These are phyloP conservation scores for Eurois occulta DNA, from an alignment of 2,888 invertebrate genomes.

Conservation along the genomic window DNA sequence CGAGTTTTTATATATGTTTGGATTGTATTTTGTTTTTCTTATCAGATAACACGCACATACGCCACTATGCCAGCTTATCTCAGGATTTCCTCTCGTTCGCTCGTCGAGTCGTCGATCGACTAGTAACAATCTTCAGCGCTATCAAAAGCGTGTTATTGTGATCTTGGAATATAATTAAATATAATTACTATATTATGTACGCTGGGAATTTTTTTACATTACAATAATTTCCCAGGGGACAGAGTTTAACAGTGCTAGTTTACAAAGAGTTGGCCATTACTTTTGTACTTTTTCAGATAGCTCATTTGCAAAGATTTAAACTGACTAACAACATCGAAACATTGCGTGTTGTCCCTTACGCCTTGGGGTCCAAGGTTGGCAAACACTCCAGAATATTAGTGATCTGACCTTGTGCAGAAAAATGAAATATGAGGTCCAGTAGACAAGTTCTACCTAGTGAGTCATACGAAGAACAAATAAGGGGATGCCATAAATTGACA, in stretches of 20 bases:
- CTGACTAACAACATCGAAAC: conserved; percentile 11
- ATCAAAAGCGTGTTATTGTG: conserved; percentile 48
- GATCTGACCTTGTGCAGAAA: not conserved
- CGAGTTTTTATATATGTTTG: conserved; percentile 51
- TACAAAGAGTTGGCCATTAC: conserved; percentile 27
- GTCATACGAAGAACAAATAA: not conserved
- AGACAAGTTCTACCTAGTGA: not conserved
- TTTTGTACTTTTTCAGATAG: conserved; percentile 16
- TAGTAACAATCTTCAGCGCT: conserved; percentile 43
- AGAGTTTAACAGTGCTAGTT: conserved; percentile 40
- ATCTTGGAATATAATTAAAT: conserved; percentile 60
- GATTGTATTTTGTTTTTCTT: conserved; percentile 58
- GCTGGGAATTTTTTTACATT: conserved; percentile 56
- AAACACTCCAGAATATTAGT: not conserved
- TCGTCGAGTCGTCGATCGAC: conserved; percentile 35
- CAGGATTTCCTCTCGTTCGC: conserved; percentile 56
- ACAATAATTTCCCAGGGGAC: conserved; percentile 57
- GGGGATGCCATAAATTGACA: not conserved
- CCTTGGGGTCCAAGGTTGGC: not conserved
- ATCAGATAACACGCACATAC: conserved; percentile 53
- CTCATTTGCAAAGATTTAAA: not conserved
- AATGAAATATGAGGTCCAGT: not conserved
- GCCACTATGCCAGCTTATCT: conserved; percentile 48
- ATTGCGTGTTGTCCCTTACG: not conserved
- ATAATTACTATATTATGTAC: conserved; percentile 56